These are phyloP conservation scores for Leptobrachium ailaonicum DNA, from an alignment of 2,113 vertebrate genomes.

Conservation along the genomic window DNA sequence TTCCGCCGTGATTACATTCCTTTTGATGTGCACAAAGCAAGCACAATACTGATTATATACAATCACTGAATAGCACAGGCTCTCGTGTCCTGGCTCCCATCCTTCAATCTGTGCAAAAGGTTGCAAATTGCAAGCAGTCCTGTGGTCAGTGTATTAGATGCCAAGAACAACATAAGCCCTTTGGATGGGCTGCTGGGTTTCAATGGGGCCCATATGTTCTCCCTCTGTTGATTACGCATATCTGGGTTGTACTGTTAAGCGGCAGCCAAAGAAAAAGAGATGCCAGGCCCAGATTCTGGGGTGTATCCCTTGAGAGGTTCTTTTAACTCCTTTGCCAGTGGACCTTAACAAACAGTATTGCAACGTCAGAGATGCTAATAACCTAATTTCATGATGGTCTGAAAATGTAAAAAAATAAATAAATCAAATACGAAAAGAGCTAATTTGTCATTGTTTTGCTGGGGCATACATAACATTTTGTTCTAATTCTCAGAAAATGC, in stretches of 20 bases:
- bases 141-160: slow-evolving; percentile 33
- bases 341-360: not conserved
- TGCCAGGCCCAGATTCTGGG: slow-evolving; percentile 31
- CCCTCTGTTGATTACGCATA: slow-evolving; percentile 35
- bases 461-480: no score
- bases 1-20: no score
- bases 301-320: slow-evolving; percentile 14
- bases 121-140: slow-evolving; percentile 11
- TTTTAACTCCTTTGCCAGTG: slow-evolving; percentile 8
- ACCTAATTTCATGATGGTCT: no score
- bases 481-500: no score
- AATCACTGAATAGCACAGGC: no score
- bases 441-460: no score
- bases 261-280: slow-evolving; percentile 32
- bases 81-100: not conserved
- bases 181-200: slow-evolving; percentile 34
- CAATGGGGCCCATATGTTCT: slow-evolving; percentile 38
- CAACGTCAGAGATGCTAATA: no score
- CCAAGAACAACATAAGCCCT: slow-evolving; percentile 41
- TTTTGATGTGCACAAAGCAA: no score
- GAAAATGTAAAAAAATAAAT: no score
- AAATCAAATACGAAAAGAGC: no score
- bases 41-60: no score
- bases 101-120: not conserved
- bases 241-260: slow-evolving; percentile 21